Conservation (phyloP, 2,888 invertebrate species). For the Leptodirus hochenwartii region DNA sequence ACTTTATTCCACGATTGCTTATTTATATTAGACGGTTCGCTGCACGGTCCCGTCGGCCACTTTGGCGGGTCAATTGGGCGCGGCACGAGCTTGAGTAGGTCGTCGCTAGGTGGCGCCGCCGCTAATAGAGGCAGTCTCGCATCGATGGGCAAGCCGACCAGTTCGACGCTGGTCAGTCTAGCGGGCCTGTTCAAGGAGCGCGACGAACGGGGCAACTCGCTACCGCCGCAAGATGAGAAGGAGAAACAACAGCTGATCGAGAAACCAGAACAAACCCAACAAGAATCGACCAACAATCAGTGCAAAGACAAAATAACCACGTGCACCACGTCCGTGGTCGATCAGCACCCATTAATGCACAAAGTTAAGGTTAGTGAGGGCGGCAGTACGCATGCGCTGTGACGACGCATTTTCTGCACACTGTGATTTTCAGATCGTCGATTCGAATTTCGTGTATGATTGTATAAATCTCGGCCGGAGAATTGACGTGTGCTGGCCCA, state of each 20-base stretch:
- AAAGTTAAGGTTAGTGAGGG: slow-evolving; percentile 25
- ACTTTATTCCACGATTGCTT: too few relatives aligned
- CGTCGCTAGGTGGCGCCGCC: slow-evolving; percentile 36
- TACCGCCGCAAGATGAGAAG: slow-evolving; percentile 17
- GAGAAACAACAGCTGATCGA: slow-evolving; percentile 12
- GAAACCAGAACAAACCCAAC: slow-evolving; percentile 15
- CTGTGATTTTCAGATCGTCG: slow-evolving; percentile 31
- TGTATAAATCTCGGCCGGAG: slow-evolving; percentile 77
- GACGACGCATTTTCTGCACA: slow-evolving; percentile 4
- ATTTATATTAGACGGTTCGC: too few relatives aligned
- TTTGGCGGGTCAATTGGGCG: slow-evolving; percentile 31
- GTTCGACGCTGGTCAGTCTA: slow-evolving; percentile 66
- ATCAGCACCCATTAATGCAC: slow-evolving; percentile 30
- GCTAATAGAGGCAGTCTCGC: slow-evolving; percentile 69
- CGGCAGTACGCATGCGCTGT: neutral
- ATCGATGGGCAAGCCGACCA: slow-evolving; percentile 75
- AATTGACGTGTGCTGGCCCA: slow-evolving; percentile 93
- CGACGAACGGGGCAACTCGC: slow-evolving; percentile 23
- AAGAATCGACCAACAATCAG: slow-evolving; percentile 21
- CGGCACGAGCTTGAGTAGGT: slow-evolving; percentile 37
- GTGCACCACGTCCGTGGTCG: slow-evolving; percentile 2
- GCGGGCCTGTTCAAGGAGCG: slow-evolving; percentile 53
- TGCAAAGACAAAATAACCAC: slow-evolving; percentile 18
- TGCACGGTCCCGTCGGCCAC: too few relatives aligned
- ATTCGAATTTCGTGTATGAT: slow-evolving; percentile 65